Evolutionary conservation across 2,888 invertebrate species (phyloP).

Genomic region (Cheilosia vernalis): DNA sequence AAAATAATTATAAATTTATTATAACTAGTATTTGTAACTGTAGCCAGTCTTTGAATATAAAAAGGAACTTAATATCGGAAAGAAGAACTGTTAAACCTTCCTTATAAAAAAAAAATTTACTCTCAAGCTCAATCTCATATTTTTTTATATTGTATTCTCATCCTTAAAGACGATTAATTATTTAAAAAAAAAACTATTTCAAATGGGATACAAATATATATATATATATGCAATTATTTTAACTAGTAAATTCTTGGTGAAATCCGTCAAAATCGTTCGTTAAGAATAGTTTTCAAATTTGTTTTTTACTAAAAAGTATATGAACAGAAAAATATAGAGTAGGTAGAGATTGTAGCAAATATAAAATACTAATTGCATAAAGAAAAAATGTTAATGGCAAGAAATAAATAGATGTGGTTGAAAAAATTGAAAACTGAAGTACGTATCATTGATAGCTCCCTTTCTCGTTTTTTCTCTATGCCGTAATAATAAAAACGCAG

Average conservation of each 20-base stretch:
- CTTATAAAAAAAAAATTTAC: constrained; percentile 8
- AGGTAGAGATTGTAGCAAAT: constrained; percentile 68
- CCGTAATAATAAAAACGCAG: constrained; percentile 14
- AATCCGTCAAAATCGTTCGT: background rate
- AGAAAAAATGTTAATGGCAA: constrained; percentile 4
- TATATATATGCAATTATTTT: constrained; percentile 19
- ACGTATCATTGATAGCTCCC: constrained; percentile 56
- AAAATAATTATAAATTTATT: background rate
- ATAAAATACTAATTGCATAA: constrained; percentile 56
- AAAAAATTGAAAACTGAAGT: constrained; percentile 31
- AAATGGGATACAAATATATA: constrained; percentile 21
- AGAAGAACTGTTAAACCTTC: background rate
- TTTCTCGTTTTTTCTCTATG: constrained; percentile 46
- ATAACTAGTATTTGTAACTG: background rate
- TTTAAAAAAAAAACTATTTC: background rate
- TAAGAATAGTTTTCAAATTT: background rate
- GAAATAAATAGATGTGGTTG: constrained; percentile 26
- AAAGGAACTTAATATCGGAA: constrained; percentile 11
- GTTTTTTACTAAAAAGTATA: constrained; percentile 15
- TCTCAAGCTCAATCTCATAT: constrained; percentile 74
- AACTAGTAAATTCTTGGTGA: constrained; percentile 15
- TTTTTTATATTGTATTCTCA: constrained; percentile 27
- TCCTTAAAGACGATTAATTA: constrained; percentile 11
- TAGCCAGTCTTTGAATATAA: background rate
- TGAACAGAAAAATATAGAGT: constrained; percentile 52